Conservation (phyloP, 2,888 invertebrate genomes). For the Slavum lentiscoides region DNA sequence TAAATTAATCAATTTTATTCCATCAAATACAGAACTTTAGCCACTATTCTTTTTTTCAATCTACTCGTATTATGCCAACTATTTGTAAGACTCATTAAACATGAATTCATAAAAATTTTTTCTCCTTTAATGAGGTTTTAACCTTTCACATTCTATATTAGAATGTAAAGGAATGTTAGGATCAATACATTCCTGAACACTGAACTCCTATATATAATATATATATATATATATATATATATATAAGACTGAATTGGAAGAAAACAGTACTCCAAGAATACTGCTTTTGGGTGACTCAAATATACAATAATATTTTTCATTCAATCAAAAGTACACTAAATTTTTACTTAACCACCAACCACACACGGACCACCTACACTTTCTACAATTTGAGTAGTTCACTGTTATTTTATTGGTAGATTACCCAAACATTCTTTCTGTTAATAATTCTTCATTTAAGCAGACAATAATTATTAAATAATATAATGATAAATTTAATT, state of each 20-base stretch:
- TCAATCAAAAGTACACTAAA: too few species aligned
- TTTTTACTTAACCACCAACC: too few species aligned
- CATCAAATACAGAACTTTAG: too few species aligned
- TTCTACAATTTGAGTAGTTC: too few species aligned
- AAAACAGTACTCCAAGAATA: background rate
- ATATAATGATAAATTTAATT: too few species aligned
- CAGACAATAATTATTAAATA: too few species aligned
- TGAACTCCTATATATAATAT: background rate
- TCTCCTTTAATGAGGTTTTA: background rate
- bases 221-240: background rate
- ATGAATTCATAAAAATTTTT: background rate
- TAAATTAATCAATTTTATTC: background rate
- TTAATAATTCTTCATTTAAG: too few species aligned
- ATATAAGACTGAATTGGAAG: background rate
- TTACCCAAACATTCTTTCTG: too few species aligned
- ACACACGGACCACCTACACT: too few species aligned
- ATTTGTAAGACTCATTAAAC: background rate
- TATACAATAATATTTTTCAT: background rate
- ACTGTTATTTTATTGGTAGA: too few species aligned
- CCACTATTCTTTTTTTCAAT: too few species aligned
- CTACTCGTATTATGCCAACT: too few species aligned
- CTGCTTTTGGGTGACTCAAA: background rate
- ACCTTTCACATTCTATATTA: background rate
- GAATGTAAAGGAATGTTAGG: conserved; percentile 3
- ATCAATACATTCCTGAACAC: conserved; percentile 40